Evolutionary conservation across 2,888 invertebrate species (phyloP).

Genomic region (Melieria crassipennis): DNA sequence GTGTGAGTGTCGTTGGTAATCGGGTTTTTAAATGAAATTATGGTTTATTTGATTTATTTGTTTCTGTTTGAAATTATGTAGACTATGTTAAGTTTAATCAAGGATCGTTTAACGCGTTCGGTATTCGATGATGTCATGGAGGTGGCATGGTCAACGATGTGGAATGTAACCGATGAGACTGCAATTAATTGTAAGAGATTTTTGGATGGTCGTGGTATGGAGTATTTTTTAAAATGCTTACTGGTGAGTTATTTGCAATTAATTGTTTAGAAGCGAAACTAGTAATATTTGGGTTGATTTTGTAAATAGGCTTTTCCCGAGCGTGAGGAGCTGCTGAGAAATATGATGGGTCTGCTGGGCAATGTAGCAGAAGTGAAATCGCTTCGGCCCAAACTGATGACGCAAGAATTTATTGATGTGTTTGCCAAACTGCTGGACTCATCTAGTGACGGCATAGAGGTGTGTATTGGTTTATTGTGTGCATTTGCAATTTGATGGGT

Average conservation of each 20-base stretch:
- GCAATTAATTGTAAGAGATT: constrained; percentile 93
- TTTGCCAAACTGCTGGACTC: constrained; percentile 88
- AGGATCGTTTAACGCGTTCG: constrained; percentile 78
- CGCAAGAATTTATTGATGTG: constrained; percentile 82
- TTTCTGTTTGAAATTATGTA: constrained; percentile 51
- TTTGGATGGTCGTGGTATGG: constrained; percentile 88
- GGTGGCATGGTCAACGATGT: constrained; percentile 99
- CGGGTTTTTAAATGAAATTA: not conserved
- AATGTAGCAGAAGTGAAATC: constrained; percentile 95
- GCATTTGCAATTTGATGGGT: not conserved
- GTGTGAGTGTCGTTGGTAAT: constrained; percentile 68
- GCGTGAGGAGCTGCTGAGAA: constrained; percentile 89
- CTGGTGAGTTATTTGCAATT: constrained; percentile 70
- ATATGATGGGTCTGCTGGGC: constrained; percentile 98
- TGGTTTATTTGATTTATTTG: not conserved
- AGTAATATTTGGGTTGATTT: not conserved
- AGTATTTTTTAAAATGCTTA: constrained; percentile 87
- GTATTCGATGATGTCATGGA: constrained; percentile 96
- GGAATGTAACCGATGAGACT: constrained; percentile 98
- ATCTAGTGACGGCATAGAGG: constrained; percentile 93
- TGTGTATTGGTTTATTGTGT: constrained; percentile 57
- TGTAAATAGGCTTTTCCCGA: constrained; percentile 80
- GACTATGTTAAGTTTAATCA: constrained; percentile 90
- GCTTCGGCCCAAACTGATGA: constrained; percentile 85
- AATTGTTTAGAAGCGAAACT: not conserved